phyloP scores from a whole-genome alignment of 2,797 vertebrate species.

The Pteronotus mesoamericanus region DNA sequence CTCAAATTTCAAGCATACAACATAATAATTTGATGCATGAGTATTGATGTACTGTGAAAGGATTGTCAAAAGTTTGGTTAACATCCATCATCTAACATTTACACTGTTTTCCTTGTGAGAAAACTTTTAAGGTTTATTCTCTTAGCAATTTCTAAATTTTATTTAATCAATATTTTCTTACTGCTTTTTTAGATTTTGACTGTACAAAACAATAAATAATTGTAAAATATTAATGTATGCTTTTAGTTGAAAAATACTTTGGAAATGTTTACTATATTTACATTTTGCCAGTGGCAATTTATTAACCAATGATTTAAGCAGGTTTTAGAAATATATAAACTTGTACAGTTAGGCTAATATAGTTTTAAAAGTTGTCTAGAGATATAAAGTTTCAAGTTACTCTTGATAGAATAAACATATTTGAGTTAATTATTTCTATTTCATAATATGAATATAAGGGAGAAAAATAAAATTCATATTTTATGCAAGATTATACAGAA shows the following conservation, averaged over 20 bases:
- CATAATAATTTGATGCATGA: no score
- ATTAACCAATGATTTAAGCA: neutral
- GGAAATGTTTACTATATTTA: neutral
- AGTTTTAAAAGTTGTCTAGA: neutral
- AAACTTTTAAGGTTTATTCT: no score
- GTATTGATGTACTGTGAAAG: no score
- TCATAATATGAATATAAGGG: neutral
- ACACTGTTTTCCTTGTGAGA: no score
- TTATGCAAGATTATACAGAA: neutral
- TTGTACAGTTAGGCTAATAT: neutral
- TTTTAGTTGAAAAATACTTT: neutral
- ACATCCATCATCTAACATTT: no score
- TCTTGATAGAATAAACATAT: neutral
- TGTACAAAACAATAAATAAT: neutral
- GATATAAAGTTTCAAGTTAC: neutral
- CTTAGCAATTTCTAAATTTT: constrained; percentile 8
- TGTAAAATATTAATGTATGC: neutral
- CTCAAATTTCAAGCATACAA: no score
- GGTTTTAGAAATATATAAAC: neutral
- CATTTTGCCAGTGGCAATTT: neutral
- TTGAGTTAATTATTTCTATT: neutral
- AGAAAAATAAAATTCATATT: neutral
- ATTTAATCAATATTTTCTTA: constrained; percentile 19
- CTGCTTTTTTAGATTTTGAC: neutral
- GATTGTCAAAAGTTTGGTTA: no score